phyloP scores from a whole-genome alignment of 2,113 vertebrate genomes.

The Choloepus hoffmanni region DNA sequence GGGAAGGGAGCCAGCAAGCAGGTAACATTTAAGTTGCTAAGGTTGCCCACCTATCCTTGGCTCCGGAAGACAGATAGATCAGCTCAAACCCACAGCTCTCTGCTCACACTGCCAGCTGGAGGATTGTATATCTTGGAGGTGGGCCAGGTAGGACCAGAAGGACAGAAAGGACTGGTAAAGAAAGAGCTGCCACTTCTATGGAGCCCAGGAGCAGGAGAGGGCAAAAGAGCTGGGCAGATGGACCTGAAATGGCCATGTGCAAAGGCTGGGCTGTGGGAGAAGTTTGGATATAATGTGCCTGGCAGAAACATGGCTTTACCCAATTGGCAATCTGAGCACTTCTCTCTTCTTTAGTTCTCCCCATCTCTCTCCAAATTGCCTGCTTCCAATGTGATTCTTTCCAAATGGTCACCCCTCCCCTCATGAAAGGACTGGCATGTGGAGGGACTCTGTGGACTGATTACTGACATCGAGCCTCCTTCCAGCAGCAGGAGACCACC shows the following conservation, averaged over 20 bases:
- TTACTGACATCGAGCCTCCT: conserved; percentile 14
- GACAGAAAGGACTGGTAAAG: conserved; percentile 27
- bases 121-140: conserved; percentile 24
- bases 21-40: conserved; percentile 49
- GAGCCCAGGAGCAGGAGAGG: background rate
- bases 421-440: background rate
- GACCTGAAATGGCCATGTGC: background rate
- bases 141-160: conserved; percentile 28
- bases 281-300: background rate
- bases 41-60: background rate
- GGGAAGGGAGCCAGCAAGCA: conserved; percentile 22
- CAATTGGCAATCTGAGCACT: conserved; percentile 37
- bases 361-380: conserved; percentile 8
- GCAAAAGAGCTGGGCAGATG: conserved; percentile 65
- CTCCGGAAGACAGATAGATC: background rate
- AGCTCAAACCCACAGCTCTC: background rate
- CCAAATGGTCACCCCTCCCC: conserved; percentile 2
- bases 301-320: conserved; percentile 16
- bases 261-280: conserved; percentile 33
- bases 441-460: background rate
- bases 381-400: conserved; percentile 48
- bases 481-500: conserved; percentile 75
- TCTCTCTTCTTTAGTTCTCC: conserved; percentile 18
- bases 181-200: conserved; percentile 43
- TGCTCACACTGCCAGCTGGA: background rate